Evolutionary conservation across 2,113 vertebrate species (phyloP), one percentile per base, ranked within the genome.

Genomic region (Channa argus): DNA sequence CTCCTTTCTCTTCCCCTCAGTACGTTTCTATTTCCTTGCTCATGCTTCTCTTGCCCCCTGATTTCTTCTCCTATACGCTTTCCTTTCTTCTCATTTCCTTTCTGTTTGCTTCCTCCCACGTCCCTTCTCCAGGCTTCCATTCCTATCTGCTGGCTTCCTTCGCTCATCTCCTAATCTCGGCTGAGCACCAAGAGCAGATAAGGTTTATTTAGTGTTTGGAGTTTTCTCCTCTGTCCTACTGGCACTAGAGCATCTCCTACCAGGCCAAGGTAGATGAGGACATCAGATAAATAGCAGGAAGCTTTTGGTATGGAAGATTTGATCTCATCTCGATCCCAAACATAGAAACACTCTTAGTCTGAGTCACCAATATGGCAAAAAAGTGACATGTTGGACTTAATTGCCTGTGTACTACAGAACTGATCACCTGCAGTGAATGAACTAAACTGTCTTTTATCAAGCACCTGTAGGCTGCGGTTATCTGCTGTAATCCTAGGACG

Each of bases 121-220:
- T 14, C 49, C 70, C 52, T 69, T 74, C 24, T 24, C 24, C 24
- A 24, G 24, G 24, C 24, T 24, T 24, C 24, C 24, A 24, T 24
- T 24, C 72, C 68, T 77, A 74, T 67, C 74, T 59, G 51, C 66
- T 75, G 67, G 79, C 77, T 39, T 66, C 79, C 59, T 83, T 70
- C 9, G 11, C 71, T 82, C 64, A 74, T 80, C 68, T 86, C 79
- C 75, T 93, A 92, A 92, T 93, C 92, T 92, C 62, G 72, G 63
- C 68, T 62, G 49, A 85, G 83, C 89, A 50, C 83, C 63, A 68
- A 82, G 80, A 64, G 89, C 84, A 83, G 92, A 93, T 93, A 92
- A 91, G 88, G 64, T 68, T 80, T 91, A 90, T 90, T 92, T 89
- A 87, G 89, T 79, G 84, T 92, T 91, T 90, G 75, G 89, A 89